Evolutionary conservation across 2,888 invertebrate species (phyloP), one percentile per base, ranked within the genome.

Genomic region (Lasius platythorax): DNA sequence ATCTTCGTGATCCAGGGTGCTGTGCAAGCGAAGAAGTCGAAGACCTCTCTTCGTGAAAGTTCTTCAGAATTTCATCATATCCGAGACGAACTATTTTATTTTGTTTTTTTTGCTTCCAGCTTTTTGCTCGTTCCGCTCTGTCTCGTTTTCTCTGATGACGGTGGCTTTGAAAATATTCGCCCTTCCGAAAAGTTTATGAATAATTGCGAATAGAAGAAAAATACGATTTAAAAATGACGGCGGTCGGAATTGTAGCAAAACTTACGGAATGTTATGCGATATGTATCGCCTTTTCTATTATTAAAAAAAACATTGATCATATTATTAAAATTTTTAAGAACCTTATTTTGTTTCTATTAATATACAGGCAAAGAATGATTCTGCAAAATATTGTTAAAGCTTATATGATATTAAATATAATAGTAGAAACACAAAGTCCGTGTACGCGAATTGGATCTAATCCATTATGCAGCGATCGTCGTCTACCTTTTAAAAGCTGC

Each of bases 401-500:
- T 37, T 37, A 4, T 63, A 63, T 74, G 63, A 78, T 76, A 83
- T 53, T 53, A n/a, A 53, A 83, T 81, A 67, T 64, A 53, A 61
- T 40, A 53, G 64, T 78, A 76, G 81, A 78, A 66, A 61, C 53
- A 37, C 18, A 75, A 73, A 18, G 3, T 28, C 15, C 28, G 53
- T 8, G 56, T 68, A 82, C 76, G 56, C 85, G 85, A 85, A 87
- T 87, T 86, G 84, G 64, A 66, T 58, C 91, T 92, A 87, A 93
- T 94, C 91, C 90, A 94, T 94, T 93, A 94, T 94, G 93, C 89
- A 94, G 90, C 92, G 89, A 91, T 90, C 89, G 89, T 87, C 89
- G 87, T 88, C 85, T 90, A 91, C 90, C 90, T 91, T 73, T 73
- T 72, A 84, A 73, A 81, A 83, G 78, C 68, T 91, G 91, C 87